A percentile compares a stretch with the other conserved stretches of the same genome.
Evolutionary conservation across 2,797 vertebrate species (phyloP).

Genomic region (Loriculus beryllinus): DNA sequence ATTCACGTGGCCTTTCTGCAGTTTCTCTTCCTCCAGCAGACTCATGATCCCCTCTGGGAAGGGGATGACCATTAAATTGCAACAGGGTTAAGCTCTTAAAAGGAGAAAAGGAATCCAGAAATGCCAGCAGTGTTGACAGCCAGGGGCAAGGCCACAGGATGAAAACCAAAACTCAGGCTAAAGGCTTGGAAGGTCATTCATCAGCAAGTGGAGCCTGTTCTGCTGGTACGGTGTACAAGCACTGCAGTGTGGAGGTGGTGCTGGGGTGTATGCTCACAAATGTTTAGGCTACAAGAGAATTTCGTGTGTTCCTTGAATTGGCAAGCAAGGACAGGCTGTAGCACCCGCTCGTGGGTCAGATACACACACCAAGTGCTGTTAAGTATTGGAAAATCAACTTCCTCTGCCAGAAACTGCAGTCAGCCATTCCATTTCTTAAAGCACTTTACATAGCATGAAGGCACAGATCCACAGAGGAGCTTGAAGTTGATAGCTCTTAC

Average conservation of each 20-base stretch:
- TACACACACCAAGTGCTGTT: neutral
- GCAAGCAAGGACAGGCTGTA: neutral
- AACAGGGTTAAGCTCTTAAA: neutral
- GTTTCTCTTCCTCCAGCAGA: neutral
- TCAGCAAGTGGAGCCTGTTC: neutral
- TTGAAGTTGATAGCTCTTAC: accelerated
- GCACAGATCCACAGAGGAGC: neutral
- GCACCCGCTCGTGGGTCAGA: neutral
- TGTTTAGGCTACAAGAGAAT: neutral
- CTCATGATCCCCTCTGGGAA: neutral
- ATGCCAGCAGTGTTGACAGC: neutral
- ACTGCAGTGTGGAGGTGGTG: neutral
- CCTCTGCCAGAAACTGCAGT: neutral
- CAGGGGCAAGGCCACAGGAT: accelerated
- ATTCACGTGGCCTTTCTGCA: neutral
- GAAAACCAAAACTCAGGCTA: neutral
- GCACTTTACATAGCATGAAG: constrained; percentile 24
- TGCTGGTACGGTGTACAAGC: neutral
- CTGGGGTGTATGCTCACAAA: neutral
- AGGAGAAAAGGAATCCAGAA: neutral
- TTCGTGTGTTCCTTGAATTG: neutral
- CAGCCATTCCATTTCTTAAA: neutral
- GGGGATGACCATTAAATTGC: no score
- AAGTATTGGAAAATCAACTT: neutral
- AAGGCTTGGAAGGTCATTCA: neutral